Base-by-base conservation (phyloP, 2,113 vertebrate species). In the Ptilonorhynchus violaceus region DNA sequence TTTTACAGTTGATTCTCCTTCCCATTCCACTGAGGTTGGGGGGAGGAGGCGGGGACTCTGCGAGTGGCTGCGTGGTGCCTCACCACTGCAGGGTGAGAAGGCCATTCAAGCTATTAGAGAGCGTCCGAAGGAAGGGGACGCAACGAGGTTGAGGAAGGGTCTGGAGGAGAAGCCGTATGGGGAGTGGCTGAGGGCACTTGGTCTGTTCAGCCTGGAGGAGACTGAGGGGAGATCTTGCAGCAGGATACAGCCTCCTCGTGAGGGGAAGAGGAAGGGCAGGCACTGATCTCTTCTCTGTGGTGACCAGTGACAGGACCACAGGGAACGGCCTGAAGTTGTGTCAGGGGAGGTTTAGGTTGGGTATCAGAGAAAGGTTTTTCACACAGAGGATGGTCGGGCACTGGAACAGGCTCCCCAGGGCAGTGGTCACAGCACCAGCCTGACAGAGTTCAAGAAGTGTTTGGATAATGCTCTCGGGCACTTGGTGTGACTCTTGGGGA, bases 21-120 rank as follows among this genome's bases (percentile, higher is more conserved):
- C 33, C 18, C 33, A 27, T 28, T 69, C 47, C 55, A 53, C 18
- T 2, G 2, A 37, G 24, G 11, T 0, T 68, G 37, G 5, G 4
- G 5, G 9, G 11, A 27, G 15, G 25, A 33, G 49, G 30, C 12
- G 12, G 23, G n/a, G 35, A 17, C 30, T 15, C 20, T 53, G 15
- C 5, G 33, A 46, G 63, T 15, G 63, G 22, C 33, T 60, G 19
- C 18, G 3, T 28, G 18, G 19, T 46, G 39, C 46, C 19, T 21
- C 46, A 77, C 37, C 46, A 3, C 6, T 21, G 25, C 31, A 25
- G 5, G 12, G 0, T 18, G 27, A 52, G 9, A 77, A 7, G 52
- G 63, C 44, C 3, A 87, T 52, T 46, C 33, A 68, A 87, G 31
- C 33, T 23, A 4, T 67, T 12, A 31, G 8, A 28, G 10, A 33